A percentile compares a stretch with the other conserved stretches of the same genome.
These are phyloP conservation scores for Onychomys leucogaster DNA, from an alignment of 2,797 vertebrate species.

Conservation along the genomic window DNA sequence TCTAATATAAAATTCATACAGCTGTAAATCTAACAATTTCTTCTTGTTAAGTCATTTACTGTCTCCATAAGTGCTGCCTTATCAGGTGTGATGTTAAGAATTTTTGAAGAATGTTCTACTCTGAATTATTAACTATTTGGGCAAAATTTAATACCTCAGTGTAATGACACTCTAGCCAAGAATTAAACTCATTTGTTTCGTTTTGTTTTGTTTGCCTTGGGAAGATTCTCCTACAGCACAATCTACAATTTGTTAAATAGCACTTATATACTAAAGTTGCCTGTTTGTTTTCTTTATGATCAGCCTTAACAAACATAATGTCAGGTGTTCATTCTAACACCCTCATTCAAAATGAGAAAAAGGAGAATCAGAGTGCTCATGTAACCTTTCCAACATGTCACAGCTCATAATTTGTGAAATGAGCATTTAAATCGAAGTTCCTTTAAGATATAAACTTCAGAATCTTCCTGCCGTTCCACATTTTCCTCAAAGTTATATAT, in stretches of 20 bases:
- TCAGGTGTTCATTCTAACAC: neutral
- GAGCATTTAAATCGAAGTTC: neutral
- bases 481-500: neutral
- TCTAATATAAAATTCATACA: neutral
- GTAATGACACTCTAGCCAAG: neutral
- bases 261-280: neutral
- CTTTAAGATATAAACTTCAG: neutral
- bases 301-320: neutral
- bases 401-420: neutral
- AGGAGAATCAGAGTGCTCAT: neutral
- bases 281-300: neutral
- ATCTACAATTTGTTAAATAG: neutral
- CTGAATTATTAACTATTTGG: neutral
- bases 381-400: neutral
- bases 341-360: neutral
- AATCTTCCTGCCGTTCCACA: neutral
- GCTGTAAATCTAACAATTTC: neutral
- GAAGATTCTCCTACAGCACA: neutral
- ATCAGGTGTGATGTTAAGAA: neutral
- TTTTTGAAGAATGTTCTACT: neutral
- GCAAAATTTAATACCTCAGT: neutral
- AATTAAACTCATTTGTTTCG: neutral
- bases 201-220: no score
- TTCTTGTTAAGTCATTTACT: neutral
- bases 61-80: neutral